Evolutionary conservation across 2,797 vertebrate species (phyloP).

Genomic region (Onychomys arenicola): DNA sequence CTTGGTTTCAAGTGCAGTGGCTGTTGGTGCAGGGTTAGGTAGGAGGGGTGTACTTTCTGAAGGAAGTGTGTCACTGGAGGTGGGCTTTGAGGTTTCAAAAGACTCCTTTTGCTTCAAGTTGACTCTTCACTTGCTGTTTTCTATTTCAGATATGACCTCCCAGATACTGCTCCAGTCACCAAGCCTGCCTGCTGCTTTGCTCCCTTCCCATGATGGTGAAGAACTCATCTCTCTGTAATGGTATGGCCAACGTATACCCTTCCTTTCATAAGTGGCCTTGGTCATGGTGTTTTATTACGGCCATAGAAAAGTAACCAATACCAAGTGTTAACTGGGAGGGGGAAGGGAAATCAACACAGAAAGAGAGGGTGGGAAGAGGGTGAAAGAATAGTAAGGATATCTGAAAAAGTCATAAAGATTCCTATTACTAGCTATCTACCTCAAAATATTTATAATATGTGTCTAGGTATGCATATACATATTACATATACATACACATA

Average conservation of each 20-base stretch:
- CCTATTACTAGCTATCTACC: neutral
- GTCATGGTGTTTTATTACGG: neutral
- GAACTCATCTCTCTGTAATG: neutral
- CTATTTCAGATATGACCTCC: neutral
- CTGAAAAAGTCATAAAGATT: neutral
- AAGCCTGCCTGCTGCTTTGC: neutral
- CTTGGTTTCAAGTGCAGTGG: neutral
- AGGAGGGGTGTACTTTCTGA: neutral
- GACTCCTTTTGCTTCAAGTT: neutral
- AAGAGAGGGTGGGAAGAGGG: neutral
- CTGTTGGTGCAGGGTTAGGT: too few relatives aligned
- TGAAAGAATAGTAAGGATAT: neutral
- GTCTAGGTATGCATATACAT: neutral
- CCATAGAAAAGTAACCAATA: neutral
- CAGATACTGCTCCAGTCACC: neutral
- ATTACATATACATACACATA: neutral
- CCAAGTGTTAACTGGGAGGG: neutral
- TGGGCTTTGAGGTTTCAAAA: neutral
- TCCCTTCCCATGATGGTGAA: too few relatives aligned
- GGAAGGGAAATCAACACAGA: neutral
- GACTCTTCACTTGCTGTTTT: neutral
- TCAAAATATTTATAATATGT: neutral
- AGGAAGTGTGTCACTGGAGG: neutral
- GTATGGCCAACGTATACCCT: neutral
- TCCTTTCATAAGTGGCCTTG: neutral